A percentile compares a stretch with the other conserved stretches of the same genome.
phyloP scores from a whole-genome alignment of 2,888 invertebrate species.

The Caenorhabditis angaria region DNA sequence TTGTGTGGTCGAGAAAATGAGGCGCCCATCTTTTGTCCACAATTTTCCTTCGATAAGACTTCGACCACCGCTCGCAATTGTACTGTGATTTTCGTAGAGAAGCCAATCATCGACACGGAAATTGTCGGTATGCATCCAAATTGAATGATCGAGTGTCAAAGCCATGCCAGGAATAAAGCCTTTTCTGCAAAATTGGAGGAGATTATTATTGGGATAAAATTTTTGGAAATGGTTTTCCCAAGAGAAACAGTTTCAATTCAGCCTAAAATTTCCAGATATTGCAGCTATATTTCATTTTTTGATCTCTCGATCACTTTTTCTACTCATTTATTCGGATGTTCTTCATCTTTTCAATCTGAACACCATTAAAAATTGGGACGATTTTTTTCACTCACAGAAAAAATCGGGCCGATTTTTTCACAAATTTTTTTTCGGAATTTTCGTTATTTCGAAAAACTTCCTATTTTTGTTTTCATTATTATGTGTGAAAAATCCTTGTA shows the following conservation, averaged over 20 bases:
- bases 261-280: too few relatives aligned
- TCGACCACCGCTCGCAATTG: conserved; percentile 72
- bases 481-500: too few relatives aligned
- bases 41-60: conserved; percentile 73
- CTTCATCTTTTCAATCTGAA: too few relatives aligned
- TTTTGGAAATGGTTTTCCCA: conserved; percentile 1
- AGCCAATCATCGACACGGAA: conserved; percentile 74
- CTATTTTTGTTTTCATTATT: too few relatives aligned
- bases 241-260: neutral
- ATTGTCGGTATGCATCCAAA: conserved; percentile 74
- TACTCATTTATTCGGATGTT: too few relatives aligned
- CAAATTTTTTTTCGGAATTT: too few relatives aligned
- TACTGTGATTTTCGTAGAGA: conserved; percentile 73
- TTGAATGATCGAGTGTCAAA: conserved; percentile 74
- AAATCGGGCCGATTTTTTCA: too few relatives aligned
- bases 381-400: too few relatives aligned
- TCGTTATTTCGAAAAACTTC: too few relatives aligned
- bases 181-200: conserved; percentile 37
- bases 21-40: conserved; percentile 73
- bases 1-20: conserved; percentile 74
- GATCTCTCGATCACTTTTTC: too few relatives aligned
- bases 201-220: neutral
- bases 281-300: too few relatives aligned
- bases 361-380: too few relatives aligned
- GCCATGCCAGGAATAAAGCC: conserved; percentile 70